Evolutionary conservation across 2,113 vertebrate species (phyloP).

Genomic region (Aramus guarauna): DNA sequence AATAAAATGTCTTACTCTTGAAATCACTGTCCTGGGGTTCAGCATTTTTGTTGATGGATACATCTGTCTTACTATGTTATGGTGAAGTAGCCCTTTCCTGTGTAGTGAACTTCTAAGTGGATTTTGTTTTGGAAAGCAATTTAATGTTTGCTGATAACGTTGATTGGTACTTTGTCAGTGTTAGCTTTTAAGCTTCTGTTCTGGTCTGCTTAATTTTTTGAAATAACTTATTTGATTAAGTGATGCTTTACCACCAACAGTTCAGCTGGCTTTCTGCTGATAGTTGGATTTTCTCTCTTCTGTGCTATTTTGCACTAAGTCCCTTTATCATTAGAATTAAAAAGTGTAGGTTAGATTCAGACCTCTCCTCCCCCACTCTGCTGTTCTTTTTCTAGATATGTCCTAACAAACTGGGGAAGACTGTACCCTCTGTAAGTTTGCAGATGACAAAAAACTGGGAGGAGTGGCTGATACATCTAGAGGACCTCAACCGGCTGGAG

Average conservation of each 20-base stretch:
- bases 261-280: constrained; percentile 21
- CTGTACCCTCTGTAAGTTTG: not conserved
- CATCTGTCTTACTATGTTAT: not conserved
- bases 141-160: constrained; percentile 45
- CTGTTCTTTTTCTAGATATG: not conserved
- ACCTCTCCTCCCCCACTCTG: not conserved
- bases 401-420: not conserved
- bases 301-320: not conserved
- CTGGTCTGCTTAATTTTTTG: constrained; percentile 56
- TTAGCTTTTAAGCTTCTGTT: constrained; percentile 56
- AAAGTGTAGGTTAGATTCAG: not conserved
- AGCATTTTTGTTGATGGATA: not conserved
- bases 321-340: not conserved
- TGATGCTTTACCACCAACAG: constrained; percentile 22
- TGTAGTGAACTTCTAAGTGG: not conserved
- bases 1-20: not conserved
- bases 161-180: constrained; percentile 41
- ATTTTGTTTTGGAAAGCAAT: constrained; percentile 59
- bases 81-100: not conserved
- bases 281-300: not conserved
- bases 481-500: not conserved
- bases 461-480: not conserved
- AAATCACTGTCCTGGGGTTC: not conserved
- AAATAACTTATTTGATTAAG: constrained; percentile 56
- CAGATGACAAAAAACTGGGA: not conserved